Conservation (phyloP, 2,113 vertebrate genomes). For the Numida meleagris region DNA sequence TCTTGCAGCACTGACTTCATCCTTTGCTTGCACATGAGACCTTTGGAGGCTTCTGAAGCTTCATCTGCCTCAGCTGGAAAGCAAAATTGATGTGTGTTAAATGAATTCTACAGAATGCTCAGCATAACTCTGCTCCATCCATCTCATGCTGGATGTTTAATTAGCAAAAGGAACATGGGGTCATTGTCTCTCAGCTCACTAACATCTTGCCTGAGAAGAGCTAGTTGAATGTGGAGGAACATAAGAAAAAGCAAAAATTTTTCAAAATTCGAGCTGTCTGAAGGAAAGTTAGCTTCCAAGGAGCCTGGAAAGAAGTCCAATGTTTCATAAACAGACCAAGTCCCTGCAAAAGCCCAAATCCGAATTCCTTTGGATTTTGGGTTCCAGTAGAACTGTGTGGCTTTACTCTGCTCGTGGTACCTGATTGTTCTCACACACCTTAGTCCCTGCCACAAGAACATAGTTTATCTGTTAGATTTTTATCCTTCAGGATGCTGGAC, state of each 20-base stretch:
- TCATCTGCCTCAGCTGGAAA: neutral
- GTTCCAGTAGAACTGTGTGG: neutral
- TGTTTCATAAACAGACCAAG: neutral
- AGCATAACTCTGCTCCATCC: neutral
- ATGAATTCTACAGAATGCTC: neutral
- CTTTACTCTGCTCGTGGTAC: neutral
- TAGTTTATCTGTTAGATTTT: neutral
- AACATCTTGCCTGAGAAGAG: neutral
- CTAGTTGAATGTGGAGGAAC: neutral
- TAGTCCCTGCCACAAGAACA: neutral
- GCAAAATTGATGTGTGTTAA: neutral
- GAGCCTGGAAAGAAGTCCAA: neutral
- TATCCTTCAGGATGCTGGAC: neutral
- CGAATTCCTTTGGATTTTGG: neutral
- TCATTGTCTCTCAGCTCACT: neutral
- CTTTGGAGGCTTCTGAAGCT: neutral
- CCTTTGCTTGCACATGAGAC: neutral
- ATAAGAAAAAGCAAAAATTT: neutral
- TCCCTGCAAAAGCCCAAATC: neutral
- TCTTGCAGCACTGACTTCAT: neutral
- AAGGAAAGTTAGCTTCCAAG: neutral
- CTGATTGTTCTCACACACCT: neutral
- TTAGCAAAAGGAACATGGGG: neutral
- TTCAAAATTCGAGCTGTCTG: neutral
- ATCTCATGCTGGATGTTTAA: neutral